Evolutionary conservation across 2,113 vertebrate genomes (phyloP).

Genomic region (Mormoops blainvillei): DNA sequence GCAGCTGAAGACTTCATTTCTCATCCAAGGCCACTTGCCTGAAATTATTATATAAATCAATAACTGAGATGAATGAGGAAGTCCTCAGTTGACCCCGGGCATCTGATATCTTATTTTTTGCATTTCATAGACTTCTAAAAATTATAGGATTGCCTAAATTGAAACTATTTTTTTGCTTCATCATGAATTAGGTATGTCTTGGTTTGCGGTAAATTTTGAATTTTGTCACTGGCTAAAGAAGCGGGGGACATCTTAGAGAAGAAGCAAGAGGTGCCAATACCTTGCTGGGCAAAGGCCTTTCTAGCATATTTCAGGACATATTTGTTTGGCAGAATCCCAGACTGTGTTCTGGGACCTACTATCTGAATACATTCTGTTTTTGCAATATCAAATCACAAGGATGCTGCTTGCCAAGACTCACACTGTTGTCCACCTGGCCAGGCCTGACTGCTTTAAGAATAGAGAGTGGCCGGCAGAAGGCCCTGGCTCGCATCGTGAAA

Average conservation of each 20-base stretch:
- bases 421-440: slow-evolving; percentile 41
- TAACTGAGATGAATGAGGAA: slow-evolving; percentile 52
- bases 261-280: slow-evolving; percentile 9
- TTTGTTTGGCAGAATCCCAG: slow-evolving; percentile 52
- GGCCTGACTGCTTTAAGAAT: slow-evolving; percentile 17
- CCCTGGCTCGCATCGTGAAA: slow-evolving; percentile 11
- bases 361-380: slow-evolving; percentile 57
- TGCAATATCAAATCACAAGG: slow-evolving; percentile 33
- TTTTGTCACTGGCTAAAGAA: slow-evolving; percentile 47
- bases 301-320: slow-evolving; percentile 42
- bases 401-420: slow-evolving; percentile 47
- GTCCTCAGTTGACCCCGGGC: slow-evolving; percentile 23
- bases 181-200: slow-evolving; percentile 25
- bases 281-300: slow-evolving; percentile 44
- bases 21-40: slow-evolving; percentile 35
- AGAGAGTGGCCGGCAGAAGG: slow-evolving; percentile 6
- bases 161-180: slow-evolving; percentile 37
- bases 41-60: slow-evolving; percentile 60
- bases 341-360: slow-evolving; percentile 25
- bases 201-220: slow-evolving; percentile 34
- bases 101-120: slow-evolving; percentile 35
- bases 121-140: slow-evolving; percentile 41
- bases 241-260: slow-evolving; percentile 27
- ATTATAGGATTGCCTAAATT: slow-evolving; percentile 29
- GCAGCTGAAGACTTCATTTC: not conserved